Conservation (phyloP, 2,888 invertebrate genomes). For the Clepsis dumicolana region DNA sequence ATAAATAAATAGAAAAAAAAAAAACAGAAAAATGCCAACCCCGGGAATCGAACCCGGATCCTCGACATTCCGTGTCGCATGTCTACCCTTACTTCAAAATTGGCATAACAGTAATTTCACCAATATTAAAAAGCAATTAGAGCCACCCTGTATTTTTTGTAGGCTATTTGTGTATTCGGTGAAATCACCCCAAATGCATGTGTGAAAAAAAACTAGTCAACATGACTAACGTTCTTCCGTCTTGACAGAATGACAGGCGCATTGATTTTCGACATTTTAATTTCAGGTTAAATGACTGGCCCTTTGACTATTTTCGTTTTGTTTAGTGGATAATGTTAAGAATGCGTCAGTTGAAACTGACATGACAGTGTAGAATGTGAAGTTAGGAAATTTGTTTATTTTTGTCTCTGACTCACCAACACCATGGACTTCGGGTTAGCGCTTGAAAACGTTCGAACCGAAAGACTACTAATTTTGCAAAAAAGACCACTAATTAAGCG, state of each 20-base stretch:
- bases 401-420: constrained; percentile 21
- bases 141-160: constrained; percentile 49
- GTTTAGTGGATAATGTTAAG: constrained; percentile 56
- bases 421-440: too few relatives aligned
- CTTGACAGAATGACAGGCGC: constrained; percentile 69
- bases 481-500: too few relatives aligned
- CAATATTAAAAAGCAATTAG: constrained; percentile 68
- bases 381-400: constrained; percentile 26
- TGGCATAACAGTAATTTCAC: too few relatives aligned
- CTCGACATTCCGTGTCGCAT: too few relatives aligned
- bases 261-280: constrained; percentile 82
- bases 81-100: too few relatives aligned
- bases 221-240: constrained; percentile 65
- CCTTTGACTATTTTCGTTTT: constrained; percentile 65
- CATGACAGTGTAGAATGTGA: constrained; percentile 52
- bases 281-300: constrained; percentile 81
- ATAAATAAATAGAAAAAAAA: too few relatives aligned
- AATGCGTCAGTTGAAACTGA: constrained; percentile 60
- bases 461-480: too few relatives aligned
- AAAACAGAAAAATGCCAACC: too few relatives aligned
- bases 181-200: constrained; percentile 51
- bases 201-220: constrained; percentile 62
- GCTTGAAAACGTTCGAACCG: too few relatives aligned
- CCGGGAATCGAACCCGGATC: too few relatives aligned
- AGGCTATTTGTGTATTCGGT: constrained; percentile 51